Evolutionary conservation across 2,888 invertebrate species (phyloP), one percentile per base, ranked within the genome.

Genomic region (Marronus borbonicus): DNA sequence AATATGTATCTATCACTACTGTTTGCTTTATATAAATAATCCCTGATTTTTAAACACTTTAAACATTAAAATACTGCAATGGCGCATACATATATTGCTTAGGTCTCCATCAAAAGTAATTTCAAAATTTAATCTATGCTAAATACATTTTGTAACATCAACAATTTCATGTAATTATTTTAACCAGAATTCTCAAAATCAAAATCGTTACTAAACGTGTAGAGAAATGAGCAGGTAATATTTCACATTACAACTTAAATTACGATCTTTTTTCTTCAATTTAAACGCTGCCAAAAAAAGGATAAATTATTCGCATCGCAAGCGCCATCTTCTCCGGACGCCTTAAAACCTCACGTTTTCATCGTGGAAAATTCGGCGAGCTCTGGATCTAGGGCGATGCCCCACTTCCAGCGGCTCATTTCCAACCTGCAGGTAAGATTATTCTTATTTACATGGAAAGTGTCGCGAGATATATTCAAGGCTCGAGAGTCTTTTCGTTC

Each of bases 351-450:
- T 77, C 82, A 85, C 60, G 85, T 85, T 78, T 83, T 85, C 84
- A 28, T 74, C 72, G 90, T 86, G 85, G 89, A 86, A 78, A 88
- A 89, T 14, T 86, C 88, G 69, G 85, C 90, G 77, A 91, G 90
- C 85, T 91, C 91, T 17, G 91, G 90, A 72, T 89, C 90, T 80
- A 89, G 91, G 80, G 87, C 90, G 82, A 89, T 93, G 90, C 94
- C 94, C 83, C 93, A 93, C 88, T 92, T 94, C 87, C 92, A 92
- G 87, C 91, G 91, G 86, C 90, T 94, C 84, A 91, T 94, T 86
- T 91, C 92, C 85, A 93, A 92, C 86, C 89, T 94, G 85, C 93
- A 94, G 94, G 94, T 94, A 92, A 93, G 93, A 88, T 50, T 55
- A 72, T 72, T 72, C 52, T 60, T 50, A 65, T 64, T 76, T 76